Evolutionary conservation across 2,888 invertebrate species (phyloP), one percentile per base, ranked within the genome.

Genomic region (Drosophila suboccidentalis): DNA sequence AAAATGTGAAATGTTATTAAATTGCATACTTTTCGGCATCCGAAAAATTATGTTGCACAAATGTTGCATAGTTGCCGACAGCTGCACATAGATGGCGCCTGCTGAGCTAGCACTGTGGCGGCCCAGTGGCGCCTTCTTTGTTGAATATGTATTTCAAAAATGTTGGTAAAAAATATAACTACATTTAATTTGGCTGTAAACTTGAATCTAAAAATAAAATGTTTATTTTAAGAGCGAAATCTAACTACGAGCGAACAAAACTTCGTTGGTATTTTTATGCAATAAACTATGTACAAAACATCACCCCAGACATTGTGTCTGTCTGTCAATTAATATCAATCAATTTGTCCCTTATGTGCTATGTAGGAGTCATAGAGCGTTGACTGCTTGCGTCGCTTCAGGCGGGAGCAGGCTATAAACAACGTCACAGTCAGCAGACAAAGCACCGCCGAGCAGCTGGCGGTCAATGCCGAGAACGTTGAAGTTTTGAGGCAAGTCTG

Each of bases 381-480:
- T 2, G 89, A 87, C 62, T 92, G 92, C 26, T 92, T 92, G 19
- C 94, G 93, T 75, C 95, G 94, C 73, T 96, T 94, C 92, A 97
- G 94, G 72, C 96, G 95, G 13, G 96, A 94, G 88, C 97, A 97
- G 65, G 97, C 95, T 0, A 96, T 95, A 77, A 97, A 93, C 26
- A 97, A 93, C 0, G 96, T 95, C 9, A 96, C 96, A 0, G 95
- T 94, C 66, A 97, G 93, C 51, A 96, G 94, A 46, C 96, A 96
- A 71, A 97, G 93, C 15, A 96, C 88, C n/a, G 95, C 94, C 9
- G 95, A 95, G 63, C 95, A 94, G 0, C 95, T 94, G 9, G 95
- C 96, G 44, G 96, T 93, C 78, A 96, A 92, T 10, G 96, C 95
- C 13, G 96, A 95, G 41, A 96, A 93, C 0, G 96, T 94, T 60